Conservation (phyloP, 2,888 invertebrate genomes). For the Stramonita haemastoma region DNA sequence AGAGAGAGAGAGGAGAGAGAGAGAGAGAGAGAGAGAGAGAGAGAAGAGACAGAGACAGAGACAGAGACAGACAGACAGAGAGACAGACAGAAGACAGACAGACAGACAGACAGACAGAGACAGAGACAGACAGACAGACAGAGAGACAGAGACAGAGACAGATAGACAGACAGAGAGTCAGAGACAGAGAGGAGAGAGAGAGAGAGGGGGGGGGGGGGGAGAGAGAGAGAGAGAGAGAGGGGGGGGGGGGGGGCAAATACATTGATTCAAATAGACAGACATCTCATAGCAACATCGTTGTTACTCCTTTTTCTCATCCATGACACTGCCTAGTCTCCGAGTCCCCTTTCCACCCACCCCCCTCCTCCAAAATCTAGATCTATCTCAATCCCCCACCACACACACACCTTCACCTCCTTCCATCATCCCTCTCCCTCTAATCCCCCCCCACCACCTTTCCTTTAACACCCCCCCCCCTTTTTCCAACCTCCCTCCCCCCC, state of each 20-base stretch:
- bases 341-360: no score
- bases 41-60: neutral
- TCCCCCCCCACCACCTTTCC: no score
- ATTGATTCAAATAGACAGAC: neutral
- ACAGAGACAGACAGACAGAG: neutral
- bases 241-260: no score
- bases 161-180: slow-evolving; percentile 26
- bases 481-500: no score
- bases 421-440: no score
- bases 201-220: neutral
- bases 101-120: slow-evolving; percentile 1
- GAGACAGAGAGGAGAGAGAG: slow-evolving; percentile 1
- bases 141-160: neutral
- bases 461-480: no score
- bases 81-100: neutral
- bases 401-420: no score
- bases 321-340: no score
- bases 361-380: no score
- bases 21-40: neutral
- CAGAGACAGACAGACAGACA: neutral
- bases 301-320: no score
- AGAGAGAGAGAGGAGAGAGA: neutral
- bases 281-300: neutral
- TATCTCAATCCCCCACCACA: no score
- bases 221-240: no score